Evolutionary conservation across 2,888 invertebrate genomes (phyloP).

Genomic region (Onthophagus sagittarius): DNA sequence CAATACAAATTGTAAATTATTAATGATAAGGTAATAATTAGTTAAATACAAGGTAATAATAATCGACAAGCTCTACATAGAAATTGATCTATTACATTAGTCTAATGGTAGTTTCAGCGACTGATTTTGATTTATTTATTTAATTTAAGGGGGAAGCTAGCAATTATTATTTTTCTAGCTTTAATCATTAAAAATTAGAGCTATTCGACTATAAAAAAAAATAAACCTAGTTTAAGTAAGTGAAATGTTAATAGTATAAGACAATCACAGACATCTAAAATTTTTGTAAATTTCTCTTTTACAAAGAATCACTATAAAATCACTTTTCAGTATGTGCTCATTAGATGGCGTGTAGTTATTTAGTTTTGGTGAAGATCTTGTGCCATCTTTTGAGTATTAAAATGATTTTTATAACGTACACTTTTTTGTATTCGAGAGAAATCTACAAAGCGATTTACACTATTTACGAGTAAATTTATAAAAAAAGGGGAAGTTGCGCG

Average conservation of each 20-base stretch:
- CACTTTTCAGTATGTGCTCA: too few species aligned
- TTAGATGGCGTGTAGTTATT: too few species aligned
- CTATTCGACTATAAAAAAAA: neutral
- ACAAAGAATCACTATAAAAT: too few species aligned
- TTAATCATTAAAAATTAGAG: neutral
- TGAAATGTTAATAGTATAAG: neutral
- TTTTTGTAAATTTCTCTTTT: neutral
- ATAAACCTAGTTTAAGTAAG: neutral
- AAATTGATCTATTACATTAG: neutral
- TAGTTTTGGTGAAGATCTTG: too few species aligned
- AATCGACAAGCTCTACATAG: neutral
- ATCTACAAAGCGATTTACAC: neutral
- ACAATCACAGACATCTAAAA: neutral
- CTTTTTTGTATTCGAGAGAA: neutral
- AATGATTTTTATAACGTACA: too few species aligned
- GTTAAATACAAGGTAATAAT: neutral
- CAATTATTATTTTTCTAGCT: too few species aligned
- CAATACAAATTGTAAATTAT: neutral
- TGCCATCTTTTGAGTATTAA: too few species aligned
- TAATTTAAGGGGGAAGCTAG: neutral
- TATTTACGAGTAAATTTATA: neutral
- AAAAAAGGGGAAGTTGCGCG: neutral
- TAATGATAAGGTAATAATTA: neutral
- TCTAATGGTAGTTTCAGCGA: neutral
- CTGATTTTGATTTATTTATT: neutral